These are phyloP conservation scores for Rhogogaster chlorosoma DNA, from an alignment of 2,888 invertebrate species.

Conservation along the genomic window DNA sequence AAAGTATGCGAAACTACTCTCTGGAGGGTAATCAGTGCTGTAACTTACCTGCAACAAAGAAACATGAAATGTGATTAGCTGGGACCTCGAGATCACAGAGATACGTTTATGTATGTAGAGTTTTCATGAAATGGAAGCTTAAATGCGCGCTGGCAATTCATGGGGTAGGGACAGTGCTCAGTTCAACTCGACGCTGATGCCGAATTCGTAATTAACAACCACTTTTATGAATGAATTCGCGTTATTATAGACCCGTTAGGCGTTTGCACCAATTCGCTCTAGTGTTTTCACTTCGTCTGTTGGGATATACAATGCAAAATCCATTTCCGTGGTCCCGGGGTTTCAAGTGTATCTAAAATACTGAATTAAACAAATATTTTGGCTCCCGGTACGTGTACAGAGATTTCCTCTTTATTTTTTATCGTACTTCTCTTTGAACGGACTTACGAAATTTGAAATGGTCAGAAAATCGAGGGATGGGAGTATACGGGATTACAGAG, in stretches of 20 bases:
- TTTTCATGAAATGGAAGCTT: not conserved
- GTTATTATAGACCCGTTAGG: not conserved
- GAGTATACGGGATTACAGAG: not conserved
- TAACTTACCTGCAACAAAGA: constrained; percentile 64
- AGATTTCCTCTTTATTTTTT: not conserved
- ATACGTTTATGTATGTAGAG: constrained; percentile 45
- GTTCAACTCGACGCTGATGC: not conserved
- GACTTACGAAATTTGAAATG: not conserved
- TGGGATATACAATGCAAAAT: not conserved
- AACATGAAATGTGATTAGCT: constrained; percentile 50
- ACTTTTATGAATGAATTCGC: not conserved
- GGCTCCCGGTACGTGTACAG: not conserved
- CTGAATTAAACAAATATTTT: not conserved
- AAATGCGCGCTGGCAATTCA: not conserved
- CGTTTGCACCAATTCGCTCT: not conserved
- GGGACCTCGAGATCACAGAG: not conserved
- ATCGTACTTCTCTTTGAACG: not conserved
- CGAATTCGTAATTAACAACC: not conserved
- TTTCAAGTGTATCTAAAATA: not conserved
- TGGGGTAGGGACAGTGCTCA: not conserved
- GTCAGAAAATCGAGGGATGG: not conserved
- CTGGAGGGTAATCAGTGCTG: constrained; percentile 51
- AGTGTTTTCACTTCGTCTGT: not conserved
- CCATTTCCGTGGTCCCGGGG: not conserved
- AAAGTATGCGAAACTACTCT: constrained; percentile 38